Evolutionary conservation across 1,140 invertebrate species (phyloP).

Genomic region (Ceratina japonica): DNA sequence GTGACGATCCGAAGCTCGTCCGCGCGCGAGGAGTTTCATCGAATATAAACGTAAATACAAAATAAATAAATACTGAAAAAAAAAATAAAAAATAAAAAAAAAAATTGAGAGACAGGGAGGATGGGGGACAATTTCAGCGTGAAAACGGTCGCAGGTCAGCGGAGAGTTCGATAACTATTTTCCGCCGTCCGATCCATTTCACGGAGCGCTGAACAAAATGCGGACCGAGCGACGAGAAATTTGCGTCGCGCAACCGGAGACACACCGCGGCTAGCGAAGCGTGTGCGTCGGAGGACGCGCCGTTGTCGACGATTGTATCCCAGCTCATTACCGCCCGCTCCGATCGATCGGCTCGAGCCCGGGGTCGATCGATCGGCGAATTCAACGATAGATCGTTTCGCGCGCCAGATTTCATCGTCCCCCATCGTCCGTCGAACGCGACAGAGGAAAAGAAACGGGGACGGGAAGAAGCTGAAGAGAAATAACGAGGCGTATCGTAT

Average conservation of each 20-base stretch:
- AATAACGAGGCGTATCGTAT: background rate
- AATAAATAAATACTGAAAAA: background rate
- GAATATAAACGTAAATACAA: background rate
- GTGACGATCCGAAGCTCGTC: background rate
- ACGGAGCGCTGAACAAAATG: slow-evolving; percentile 52
- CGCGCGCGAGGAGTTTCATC: background rate
- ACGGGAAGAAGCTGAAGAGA: background rate
- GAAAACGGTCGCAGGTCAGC: slow-evolving; percentile 8
- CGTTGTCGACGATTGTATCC: slow-evolving; percentile 3
- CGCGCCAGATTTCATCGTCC: background rate
- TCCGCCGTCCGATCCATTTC: slow-evolving; percentile 59
- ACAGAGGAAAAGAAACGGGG: no score
- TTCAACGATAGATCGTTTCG: background rate
- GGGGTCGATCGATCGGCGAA: background rate
- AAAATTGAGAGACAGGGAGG: background rate
- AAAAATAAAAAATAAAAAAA: no score
- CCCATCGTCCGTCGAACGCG: background rate
- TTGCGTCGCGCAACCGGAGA: slow-evolving; percentile 30
- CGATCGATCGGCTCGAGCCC: slow-evolving; percentile 1
- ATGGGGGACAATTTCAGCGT: background rate
- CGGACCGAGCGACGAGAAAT: slow-evolving; percentile 41
- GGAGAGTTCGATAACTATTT: slow-evolving; percentile 54
- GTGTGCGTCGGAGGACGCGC: slow-evolving; percentile 29
- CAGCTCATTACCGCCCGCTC: background rate
- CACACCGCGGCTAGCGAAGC: slow-evolving; percentile 37